Evolutionary conservation across 1,140 invertebrate genomes (phyloP).

Genomic region (Belonocnema kinseyi): DNA sequence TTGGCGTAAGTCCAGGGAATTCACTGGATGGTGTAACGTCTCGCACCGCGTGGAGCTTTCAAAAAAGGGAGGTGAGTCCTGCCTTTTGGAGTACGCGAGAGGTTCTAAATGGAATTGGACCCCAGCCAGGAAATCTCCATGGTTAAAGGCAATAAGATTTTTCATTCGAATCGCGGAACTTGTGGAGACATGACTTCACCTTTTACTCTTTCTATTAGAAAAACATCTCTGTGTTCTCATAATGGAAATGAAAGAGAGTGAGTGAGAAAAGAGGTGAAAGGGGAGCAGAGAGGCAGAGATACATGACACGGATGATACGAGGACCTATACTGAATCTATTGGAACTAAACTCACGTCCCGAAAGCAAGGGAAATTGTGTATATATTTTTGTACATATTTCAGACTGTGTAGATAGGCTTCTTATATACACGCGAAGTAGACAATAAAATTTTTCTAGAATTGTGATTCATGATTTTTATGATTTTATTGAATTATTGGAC

Average conservation of each 20-base stretch:
- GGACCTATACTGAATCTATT: no score
- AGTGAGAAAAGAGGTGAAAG: no score
- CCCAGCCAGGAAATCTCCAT: conserved; percentile 51
- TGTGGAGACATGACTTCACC: not conserved
- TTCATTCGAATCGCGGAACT: conserved; percentile 36
- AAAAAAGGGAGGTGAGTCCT: conserved; percentile 41
- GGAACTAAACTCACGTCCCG: no score
- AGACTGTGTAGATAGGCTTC: no score
- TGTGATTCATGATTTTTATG: no score
- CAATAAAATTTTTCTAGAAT: no score
- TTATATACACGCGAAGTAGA: no score
- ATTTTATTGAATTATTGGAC: no score
- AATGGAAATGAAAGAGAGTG: not conserved
- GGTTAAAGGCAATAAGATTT: conserved; percentile 48
- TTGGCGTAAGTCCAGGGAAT: conserved; percentile 47
- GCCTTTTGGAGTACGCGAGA: conserved; percentile 46
- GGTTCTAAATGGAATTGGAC: conserved; percentile 55
- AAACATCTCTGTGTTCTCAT: not conserved
- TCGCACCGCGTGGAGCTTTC: conserved; percentile 34
- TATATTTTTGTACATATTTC: no score
- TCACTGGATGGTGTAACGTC: conserved; percentile 41
- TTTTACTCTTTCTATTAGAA: not conserved
- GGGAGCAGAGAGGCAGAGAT: no score
- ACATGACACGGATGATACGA: no score
- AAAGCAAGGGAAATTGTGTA: no score